Conservation (phyloP, 2,113 vertebrate species). For the Nothocercus nigrocapillus region DNA sequence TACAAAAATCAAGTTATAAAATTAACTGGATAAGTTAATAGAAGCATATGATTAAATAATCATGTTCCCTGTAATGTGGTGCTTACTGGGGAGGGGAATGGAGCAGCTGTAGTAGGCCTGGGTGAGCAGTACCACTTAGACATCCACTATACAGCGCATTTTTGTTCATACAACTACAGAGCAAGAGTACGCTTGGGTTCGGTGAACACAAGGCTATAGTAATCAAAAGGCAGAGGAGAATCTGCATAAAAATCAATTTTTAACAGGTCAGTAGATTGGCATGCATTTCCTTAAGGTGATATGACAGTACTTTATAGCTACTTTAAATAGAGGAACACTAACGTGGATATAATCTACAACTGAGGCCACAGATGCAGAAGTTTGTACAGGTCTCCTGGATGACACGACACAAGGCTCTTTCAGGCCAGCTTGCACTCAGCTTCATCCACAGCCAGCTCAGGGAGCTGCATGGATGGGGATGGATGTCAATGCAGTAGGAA, state of each 20-base stretch:
- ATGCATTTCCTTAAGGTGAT: background rate
- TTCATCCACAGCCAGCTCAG: background rate
- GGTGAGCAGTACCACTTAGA: background rate
- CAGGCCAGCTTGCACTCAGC: background rate
- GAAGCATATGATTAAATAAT: background rate
- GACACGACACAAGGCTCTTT: background rate
- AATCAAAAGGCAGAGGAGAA: background rate
- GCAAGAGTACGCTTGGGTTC: background rate
- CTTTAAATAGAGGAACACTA: background rate
- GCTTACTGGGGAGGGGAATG: background rate
- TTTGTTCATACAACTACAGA: background rate
- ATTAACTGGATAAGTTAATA: background rate
- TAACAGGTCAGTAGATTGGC: background rate
- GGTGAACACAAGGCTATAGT: background rate
- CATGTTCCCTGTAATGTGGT: background rate
- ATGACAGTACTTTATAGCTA: background rate
- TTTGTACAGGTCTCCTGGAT: background rate
- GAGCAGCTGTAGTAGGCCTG: background rate
- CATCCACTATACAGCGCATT: background rate
- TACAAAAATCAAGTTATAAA: background rate
- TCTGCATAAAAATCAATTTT: background rate
- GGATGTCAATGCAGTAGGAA: background rate
- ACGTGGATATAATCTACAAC: background rate
- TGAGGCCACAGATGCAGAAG: background rate
- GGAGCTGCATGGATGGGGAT: fast-evolving